phyloP scores from a whole-genome alignment of 2,888 invertebrate genomes.

The Anaspis maculata region DNA sequence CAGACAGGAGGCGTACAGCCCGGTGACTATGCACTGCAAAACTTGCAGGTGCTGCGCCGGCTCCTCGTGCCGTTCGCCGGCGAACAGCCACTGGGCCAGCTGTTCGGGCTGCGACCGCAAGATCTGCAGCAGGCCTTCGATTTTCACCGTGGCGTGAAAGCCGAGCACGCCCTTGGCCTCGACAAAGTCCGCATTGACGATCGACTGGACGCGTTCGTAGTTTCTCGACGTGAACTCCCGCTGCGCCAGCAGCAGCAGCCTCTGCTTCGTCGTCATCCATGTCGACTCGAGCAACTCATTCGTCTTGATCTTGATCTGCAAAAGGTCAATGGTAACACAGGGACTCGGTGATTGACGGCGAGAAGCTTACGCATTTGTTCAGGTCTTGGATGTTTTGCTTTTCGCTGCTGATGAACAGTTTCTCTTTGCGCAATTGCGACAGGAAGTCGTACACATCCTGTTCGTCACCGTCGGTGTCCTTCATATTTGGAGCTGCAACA shows the following conservation, averaged over 20 bases:
- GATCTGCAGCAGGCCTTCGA: conserved; percentile 61
- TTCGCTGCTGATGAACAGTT: conserved; percentile 79
- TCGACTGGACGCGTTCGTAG: conserved; percentile 59
- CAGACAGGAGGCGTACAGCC: conserved; percentile 66
- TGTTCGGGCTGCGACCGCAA: conserved; percentile 62
- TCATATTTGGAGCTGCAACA: conserved; percentile 19
- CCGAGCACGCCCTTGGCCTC: conserved; percentile 78
- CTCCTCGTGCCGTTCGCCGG: conserved; percentile 52
- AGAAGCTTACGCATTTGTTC: conserved; percentile 59
- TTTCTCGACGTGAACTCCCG: conserved; percentile 67
- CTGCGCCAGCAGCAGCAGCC: conserved; percentile 64
- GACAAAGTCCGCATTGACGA: conserved; percentile 59
- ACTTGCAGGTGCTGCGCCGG: conserved; percentile 34
- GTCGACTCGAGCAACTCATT: conserved; percentile 62
- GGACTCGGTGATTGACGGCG: neutral
- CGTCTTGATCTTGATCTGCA: conserved; percentile 46
- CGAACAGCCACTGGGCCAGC: conserved; percentile 59
- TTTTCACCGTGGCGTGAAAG: conserved; percentile 62
- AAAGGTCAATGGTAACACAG: neutral
- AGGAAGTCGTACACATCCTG: conserved; percentile 47
- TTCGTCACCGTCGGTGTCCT: conserved; percentile 25
- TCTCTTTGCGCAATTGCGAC: conserved; percentile 70
- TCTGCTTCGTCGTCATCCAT: conserved; percentile 84
- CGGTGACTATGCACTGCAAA: conserved; percentile 52
- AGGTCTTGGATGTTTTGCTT: conserved; percentile 70